Conservation (phyloP, 53 echinoderm and acorn worm species). For the Arbacia lixula region DNA sequence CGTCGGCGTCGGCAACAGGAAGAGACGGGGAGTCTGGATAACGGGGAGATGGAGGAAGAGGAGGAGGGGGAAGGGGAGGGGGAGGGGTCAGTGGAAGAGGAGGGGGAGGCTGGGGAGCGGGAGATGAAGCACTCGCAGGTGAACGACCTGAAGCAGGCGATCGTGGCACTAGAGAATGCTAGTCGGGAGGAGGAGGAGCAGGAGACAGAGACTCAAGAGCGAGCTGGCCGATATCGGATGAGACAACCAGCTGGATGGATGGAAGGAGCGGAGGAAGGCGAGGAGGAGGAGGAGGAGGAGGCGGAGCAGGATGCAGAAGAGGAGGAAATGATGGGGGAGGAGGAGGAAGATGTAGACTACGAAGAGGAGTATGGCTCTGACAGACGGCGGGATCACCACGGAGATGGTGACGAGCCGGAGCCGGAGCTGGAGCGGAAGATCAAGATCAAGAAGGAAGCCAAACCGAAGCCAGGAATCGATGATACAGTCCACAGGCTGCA, state of each 20-base stretch:
- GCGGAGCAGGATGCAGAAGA: conserved; percentile 34
- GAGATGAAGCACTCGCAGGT: conserved; percentile 1
- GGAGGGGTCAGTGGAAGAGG: conserved; percentile 2
- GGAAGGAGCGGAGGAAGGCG: conserved; percentile 46
- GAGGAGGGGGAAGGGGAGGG: not conserved
- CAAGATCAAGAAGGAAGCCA: no score
- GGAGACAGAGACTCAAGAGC: not conserved
- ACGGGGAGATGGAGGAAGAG: conserved; percentile 12
- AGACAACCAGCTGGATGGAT: conserved; percentile 18
- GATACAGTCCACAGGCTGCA: conserved; percentile 52
- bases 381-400: not conserved
- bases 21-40: not conserved
- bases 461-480: not conserved
- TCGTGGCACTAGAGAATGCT: conserved; percentile 44
- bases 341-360: conserved; percentile 10
- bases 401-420: no score
- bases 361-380: not conserved
- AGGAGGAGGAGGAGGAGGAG: conserved; percentile 21
- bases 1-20: not conserved
- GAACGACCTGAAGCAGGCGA: conserved; percentile 51
- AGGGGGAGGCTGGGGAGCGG: conserved; percentile 24
- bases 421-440: not conserved
- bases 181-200: conserved; percentile 48
- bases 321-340: conserved; percentile 23
- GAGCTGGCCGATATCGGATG: conserved; percentile 6